phyloP scores from a whole-genome alignment of 2,113 vertebrate species.

The Odontesthes bonariensis region DNA sequence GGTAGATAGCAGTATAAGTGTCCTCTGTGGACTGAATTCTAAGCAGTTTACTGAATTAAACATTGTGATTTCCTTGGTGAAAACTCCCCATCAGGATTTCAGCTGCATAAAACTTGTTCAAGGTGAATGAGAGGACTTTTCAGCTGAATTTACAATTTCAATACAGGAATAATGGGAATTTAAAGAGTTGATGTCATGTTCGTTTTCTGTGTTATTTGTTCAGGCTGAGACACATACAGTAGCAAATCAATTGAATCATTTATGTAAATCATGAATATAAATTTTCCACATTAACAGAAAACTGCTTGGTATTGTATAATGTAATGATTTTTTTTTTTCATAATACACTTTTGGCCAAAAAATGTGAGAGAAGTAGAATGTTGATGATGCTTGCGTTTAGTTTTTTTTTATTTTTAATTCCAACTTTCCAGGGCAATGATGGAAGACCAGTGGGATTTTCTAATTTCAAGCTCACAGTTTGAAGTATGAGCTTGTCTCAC shows the following conservation, averaged over 20 bases:
- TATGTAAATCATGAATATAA: neutral
- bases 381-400: conserved; percentile 10
- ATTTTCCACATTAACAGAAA: neutral
- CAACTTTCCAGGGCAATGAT: neutral
- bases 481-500: conserved; percentile 19
- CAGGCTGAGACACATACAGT: neutral
- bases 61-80: neutral
- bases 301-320: neutral
- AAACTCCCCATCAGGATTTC: conserved; percentile 12
- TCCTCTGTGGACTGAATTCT: conserved; percentile 56
- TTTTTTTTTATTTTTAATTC: conserved; percentile 37
- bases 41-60: conserved; percentile 52
- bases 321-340: conserved; percentile 1
- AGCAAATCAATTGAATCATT: neutral
- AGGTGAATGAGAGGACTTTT: neutral
- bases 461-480: conserved; percentile 22
- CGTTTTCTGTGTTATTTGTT: neutral
- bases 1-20: conserved; percentile 14
- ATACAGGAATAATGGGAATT: neutral
- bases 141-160: neutral
- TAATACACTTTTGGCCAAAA: neutral
- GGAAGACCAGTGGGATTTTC: conserved; percentile 24
- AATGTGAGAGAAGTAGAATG: neutral
- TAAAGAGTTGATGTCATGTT: neutral
- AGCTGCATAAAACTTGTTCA: conserved; percentile 19